Evolutionary conservation across 2,797 vertebrate species (phyloP).

Genomic region (Tarsius wallacei): DNA sequence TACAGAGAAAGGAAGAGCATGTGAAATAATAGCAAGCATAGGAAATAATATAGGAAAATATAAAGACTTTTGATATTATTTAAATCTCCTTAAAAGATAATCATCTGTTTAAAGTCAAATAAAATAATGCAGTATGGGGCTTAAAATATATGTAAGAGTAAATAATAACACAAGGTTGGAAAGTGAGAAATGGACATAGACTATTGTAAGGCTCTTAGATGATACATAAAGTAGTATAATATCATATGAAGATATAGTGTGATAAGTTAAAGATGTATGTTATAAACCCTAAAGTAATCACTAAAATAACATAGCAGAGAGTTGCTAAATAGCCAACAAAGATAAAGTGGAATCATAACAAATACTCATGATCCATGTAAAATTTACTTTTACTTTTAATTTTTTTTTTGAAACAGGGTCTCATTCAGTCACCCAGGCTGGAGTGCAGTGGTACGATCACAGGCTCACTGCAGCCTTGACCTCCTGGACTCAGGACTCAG

Average conservation of each 20-base stretch:
- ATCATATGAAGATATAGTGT: neutral
- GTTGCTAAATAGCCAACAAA: constrained; percentile 21
- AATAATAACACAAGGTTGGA: neutral
- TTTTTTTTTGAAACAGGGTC: no score
- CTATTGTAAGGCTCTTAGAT: neutral
- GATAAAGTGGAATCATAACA: constrained; percentile 17
- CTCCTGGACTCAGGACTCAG: no score
- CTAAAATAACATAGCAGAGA: neutral
- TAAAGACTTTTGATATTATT: constrained; percentile 38
- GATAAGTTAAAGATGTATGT: neutral
- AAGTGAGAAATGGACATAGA: neutral
- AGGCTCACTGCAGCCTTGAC: no score
- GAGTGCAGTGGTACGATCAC: no score
- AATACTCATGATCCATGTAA: neutral
- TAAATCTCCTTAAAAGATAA: constrained; percentile 62
- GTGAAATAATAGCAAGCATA: neutral
- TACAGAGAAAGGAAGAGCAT: constrained; percentile 58
- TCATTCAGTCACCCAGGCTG: no score
- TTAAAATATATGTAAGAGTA: constrained; percentile 43
- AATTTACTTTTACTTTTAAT: neutral
- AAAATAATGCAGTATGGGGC: neutral
- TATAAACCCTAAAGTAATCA: neutral
- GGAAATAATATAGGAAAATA: neutral
- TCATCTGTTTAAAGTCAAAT: constrained; percentile 28
- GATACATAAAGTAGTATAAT: neutral